Evolutionary conservation across 2,888 invertebrate species (phyloP).

Genomic region (Macaria notata): DNA sequence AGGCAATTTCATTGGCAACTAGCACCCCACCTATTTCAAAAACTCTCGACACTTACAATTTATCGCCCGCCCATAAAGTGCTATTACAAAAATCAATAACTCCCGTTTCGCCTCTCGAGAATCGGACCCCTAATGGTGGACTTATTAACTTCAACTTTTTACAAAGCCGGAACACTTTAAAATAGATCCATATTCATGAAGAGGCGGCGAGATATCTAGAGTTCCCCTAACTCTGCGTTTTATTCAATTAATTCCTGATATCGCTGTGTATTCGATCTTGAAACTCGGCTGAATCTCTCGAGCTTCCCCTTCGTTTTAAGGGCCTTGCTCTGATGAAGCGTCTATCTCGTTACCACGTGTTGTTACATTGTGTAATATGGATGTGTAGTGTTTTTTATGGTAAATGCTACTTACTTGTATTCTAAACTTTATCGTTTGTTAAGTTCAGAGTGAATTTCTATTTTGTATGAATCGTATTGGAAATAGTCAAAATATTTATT

Average conservation of each 20-base stretch:
- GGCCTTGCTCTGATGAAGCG: background rate
- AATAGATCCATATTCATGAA: conserved; percentile 73
- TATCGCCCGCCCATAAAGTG: conserved; percentile 18
- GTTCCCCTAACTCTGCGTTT: conserved; percentile 60
- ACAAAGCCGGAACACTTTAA: conserved; percentile 60
- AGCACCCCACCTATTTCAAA: conserved; percentile 13
- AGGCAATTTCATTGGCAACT: conserved; percentile 13
- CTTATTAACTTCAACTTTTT: conserved; percentile 61
- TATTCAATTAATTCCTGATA: conserved; percentile 76
- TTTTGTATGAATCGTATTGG: no score
- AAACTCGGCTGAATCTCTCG: conserved; percentile 25
- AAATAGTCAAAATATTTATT: no score
- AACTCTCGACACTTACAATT: conserved; percentile 21
- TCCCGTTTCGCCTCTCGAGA: conserved; percentile 24
- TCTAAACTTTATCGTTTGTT: no score
- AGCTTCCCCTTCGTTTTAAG: conserved; percentile 4
- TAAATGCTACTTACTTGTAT: no score
- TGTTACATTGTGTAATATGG: no score
- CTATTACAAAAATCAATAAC: conserved; percentile 22
- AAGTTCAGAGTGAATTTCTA: no score
- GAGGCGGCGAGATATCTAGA: conserved; percentile 34
- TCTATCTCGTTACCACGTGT: no score
- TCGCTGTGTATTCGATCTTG: conserved; percentile 42
- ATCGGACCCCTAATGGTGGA: conserved; percentile 49
- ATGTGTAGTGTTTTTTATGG: no score